phyloP scores from a whole-genome alignment of 2,888 invertebrate species.

The Ypsolopha sequella region DNA sequence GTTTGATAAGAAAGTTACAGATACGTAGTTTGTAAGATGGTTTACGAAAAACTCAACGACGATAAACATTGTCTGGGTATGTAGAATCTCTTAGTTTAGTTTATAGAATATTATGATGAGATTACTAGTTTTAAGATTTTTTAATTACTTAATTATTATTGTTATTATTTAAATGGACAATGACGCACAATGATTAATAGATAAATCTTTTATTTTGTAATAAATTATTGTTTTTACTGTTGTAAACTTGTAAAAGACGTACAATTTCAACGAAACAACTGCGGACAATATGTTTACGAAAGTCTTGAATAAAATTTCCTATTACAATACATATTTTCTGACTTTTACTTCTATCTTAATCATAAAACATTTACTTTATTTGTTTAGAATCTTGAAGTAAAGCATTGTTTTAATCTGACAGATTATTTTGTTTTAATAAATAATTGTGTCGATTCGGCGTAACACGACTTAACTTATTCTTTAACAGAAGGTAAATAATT shows the following conservation, averaged over 20 bases:
- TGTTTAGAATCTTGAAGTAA: no score
- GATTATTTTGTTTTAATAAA: no score
- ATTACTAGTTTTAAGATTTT: conserved; percentile 43
- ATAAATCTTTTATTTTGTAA: conserved; percentile 46
- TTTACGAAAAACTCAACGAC: conserved; percentile 6
- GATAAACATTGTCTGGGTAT: neutral
- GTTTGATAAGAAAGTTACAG: no score
- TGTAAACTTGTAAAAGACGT: conserved; percentile 33
- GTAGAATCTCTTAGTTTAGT: conserved; percentile 53
- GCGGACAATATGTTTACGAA: conserved; percentile 42
- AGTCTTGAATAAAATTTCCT: conserved; percentile 51
- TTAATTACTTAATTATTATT: conserved; percentile 49
- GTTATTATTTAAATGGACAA: conserved; percentile 43
- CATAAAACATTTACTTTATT: no score
- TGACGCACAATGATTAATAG: conserved; percentile 50
- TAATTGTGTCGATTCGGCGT: no score
- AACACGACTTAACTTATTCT: no score
- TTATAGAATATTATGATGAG: conserved; percentile 34
- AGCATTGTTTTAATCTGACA: no score
- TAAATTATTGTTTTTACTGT: conserved; percentile 61
- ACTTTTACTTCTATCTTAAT: neutral
- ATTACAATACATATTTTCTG: neutral
- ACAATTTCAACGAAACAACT: conserved; percentile 32
- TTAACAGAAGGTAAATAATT: no score
- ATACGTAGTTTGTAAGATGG: conserved; percentile 19